Evolutionary conservation across 2,797 vertebrate genomes (phyloP), one percentile per base, ranked within the genome.

Genomic region (Lateolabrax maculatus): DNA sequence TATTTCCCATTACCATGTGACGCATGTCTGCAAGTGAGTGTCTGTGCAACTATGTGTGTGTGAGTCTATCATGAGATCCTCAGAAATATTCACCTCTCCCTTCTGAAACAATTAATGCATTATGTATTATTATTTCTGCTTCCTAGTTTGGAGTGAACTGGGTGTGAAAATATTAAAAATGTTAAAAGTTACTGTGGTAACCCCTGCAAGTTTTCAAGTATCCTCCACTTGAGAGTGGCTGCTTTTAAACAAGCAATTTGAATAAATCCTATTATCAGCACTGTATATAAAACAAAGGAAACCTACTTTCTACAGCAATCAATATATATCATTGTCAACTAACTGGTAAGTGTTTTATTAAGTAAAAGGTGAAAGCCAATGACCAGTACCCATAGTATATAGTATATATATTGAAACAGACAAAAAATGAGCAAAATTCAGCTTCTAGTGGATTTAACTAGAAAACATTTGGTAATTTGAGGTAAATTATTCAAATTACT

Each of bases 31-130:
- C 36, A 34, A 39, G 15, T 43, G 44, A 37, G 43, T 31, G 9
- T 15, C 34, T 67, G 23, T 61, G 46, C 48, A 44, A 9, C 18
- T 58, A 6, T 56, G 29, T 52, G 23, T 15, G 19, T 37, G 49
- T 7, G 64, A 67, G 58, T 68, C 18, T n/a, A 5, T 80, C 71
- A 69, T 55, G 31, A 62, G 58, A 66, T 76, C 46, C 39, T 71
- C 37, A 46, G 21, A 55, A 43, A 43, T 27, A 43, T 0, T 65
- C 80, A 57, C 9, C 34, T 57, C 53, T 67, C 4, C 21, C 31
- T 18, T 51, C 39, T 21, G 4, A 51, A 56, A 78, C 77, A 83
- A 66, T 53, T 23, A 18, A 19, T 21, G 5, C 34, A 57, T 60
- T 65, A 53, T 79, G 1, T 6, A 0, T 12, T 0, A 37, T 29